Base-by-base conservation (phyloP, 2,797 vertebrate species). In the Tangara arthus region DNA sequence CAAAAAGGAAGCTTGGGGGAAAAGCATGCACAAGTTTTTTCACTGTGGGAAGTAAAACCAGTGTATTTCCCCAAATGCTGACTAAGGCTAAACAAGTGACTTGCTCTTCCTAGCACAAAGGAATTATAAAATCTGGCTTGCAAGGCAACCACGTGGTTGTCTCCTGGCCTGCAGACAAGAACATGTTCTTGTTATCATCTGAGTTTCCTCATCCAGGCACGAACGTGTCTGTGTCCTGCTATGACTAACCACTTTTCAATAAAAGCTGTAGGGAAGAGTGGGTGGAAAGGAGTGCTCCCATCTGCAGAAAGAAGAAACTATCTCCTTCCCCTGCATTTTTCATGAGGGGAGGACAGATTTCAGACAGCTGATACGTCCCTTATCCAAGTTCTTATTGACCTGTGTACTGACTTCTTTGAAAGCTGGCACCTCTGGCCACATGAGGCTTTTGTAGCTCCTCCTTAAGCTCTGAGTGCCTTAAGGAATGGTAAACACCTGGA, bases 201-300 rank as follows among this genome's bases (percentile, higher is more conserved):
- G 85, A 83, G 46, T 86, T 86, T 86, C 57, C 71, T 59, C 76
- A 86, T 60, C 46, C 65, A 75, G 80, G 57, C 82, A 46, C 44
- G 34, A 90, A 66, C 0, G 6, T 79, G 49, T 91, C 90, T 94
- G 79, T 77, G 80, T 83, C 64, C 61, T 88, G 53, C 69, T 90
- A 60, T 95, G 86, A 94, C 77, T 93, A 94, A 94, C 65, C 42
- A 11, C 65, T 91, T 90, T 79, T 86, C 79, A 66, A 11, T 82
- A 87, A 12, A 52, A 82, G 72, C 61, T 75, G 12, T 11, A 60
- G 46, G 50, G 72, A 55, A 70, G 76, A 88, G 92, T 88, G 73
- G 72, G 79, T 70, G 65, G 72, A 32, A 56, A 91, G 47, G 60
- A 93, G 72, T 61, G 69, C 76, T 95, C 44, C 60, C 65, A 52